Evolutionary conservation across 2,888 invertebrate genomes (phyloP), one percentile per base, ranked within the genome.

Genomic region (Myopa testacea): DNA sequence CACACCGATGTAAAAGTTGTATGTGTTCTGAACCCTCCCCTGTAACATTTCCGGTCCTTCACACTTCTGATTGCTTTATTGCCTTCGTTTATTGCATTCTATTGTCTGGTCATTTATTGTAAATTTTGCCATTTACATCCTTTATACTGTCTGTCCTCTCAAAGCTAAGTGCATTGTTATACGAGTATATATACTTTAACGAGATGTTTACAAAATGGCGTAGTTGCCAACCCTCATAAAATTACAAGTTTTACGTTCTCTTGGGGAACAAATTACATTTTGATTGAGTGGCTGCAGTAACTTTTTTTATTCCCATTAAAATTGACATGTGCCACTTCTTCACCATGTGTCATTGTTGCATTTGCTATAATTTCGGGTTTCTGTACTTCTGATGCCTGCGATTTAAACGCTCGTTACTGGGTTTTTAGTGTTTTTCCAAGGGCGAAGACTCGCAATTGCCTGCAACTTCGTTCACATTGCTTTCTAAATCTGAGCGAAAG

Each of bases 231-330:
- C 75, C 67, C 58, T 58, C 75, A 52, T 75, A 26, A 75, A 68
- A 58, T 55, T 67, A 67, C 75, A 58, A 67, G 16, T 67, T 67
- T 67, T 55, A 68, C 55, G 67, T 75, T 38, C 67, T 67, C 10
- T 26, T 55, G 38, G 55, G 34, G 19, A 34, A 19, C 58, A 68
- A 75, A 75, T 75, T 75, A 68, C 75, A 67, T 75, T 75, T 75
- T 75, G 75, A 75, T 75, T 75, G 75, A 75, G 75, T 68, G 67
- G 67, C 73, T 62, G 40, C 10, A 38, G 16, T 67, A 38, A 67
- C 37, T 58, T 68, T 58, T 8, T 40, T 38, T 26, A 50, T 38
- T 37, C 10, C 19, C 52, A 70, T 69, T 69, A 8, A 26, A 26
- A 5, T 50, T 50, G 68, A 50, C 68, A 69, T 12, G 37, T 26